These are phyloP conservation scores for Helicorthomorpha holstii DNA, from an alignment of 1,140 invertebrate species.

Conservation along the genomic window DNA sequence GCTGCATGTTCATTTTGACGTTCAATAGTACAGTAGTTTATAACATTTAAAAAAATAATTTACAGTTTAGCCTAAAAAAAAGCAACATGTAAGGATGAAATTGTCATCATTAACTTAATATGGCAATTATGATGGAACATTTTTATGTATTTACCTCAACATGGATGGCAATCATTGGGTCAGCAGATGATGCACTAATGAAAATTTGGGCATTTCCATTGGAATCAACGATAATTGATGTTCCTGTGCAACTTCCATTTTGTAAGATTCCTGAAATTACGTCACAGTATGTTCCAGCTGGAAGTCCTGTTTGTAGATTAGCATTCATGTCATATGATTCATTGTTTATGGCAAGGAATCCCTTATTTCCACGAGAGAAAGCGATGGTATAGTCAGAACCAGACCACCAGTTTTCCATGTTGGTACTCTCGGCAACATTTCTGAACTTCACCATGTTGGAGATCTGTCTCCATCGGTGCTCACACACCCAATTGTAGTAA, in stretches of 20 bases:
- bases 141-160: conserved; percentile 12
- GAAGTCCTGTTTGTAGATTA: conserved; percentile 17
- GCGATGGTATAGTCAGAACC: conserved; percentile 55
- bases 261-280: conserved; percentile 22
- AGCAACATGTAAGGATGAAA: not conserved
- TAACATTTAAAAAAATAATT: too few relatives aligned
- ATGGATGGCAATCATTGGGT: conserved; percentile 24
- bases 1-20: too few relatives aligned
- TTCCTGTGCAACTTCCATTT: conserved; percentile 20
- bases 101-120: not conserved
- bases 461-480: conserved; percentile 54
- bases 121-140: too few relatives aligned
- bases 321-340: conserved; percentile 30
- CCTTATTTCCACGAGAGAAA: conserved; percentile 48
- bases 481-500: conserved; percentile 70
- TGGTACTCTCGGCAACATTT: conserved; percentile 20
- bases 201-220: conserved; percentile 18
- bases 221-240: conserved; percentile 16
- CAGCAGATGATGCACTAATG: conserved; percentile 14
- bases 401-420: conserved; percentile 48
- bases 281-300: conserved; percentile 24
- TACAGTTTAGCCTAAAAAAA: conserved; percentile 1
- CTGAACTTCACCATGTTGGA: conserved; percentile 7
- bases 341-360: conserved; percentile 56
- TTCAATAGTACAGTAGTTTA: too few relatives aligned